Evolutionary conservation across 2,888 invertebrate species (phyloP), one percentile per base, ranked within the genome.

Genomic region (Auanema sp.): DNA sequence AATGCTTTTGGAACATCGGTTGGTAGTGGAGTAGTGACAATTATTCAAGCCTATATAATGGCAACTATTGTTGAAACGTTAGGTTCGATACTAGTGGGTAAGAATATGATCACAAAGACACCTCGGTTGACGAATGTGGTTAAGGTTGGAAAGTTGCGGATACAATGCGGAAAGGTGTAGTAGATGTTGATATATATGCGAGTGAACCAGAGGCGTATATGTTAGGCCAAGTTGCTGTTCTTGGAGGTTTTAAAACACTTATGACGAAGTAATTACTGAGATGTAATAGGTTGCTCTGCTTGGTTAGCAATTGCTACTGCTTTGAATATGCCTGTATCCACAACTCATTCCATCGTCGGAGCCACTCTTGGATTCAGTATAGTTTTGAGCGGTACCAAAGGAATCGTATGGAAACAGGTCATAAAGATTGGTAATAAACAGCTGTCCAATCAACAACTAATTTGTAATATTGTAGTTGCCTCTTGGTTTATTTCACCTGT

Each of bases 401-500:
- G 93, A 2, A 88, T 95, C 43, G 89, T 90, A 72, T 93, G 92
- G 92, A 86, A 87, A 8, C 91, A 90, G 24, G 87, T 94, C 56
- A 90, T 88, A 57, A 89, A 90, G 80, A 91, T 92, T 77, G 83
- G 87, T 87, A 78, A 79, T 16, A 1, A 8, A 47, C 1, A 16
- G 21, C 2, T 23, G 10, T 1, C 49, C 23, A 23, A 18, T 42
- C 14, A 43, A 43, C n/a, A 2, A 2, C 47, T 8, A 1, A 8
- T 47, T n/a, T 16, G 0, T 14, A 18, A 11, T 1, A 10, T 53
- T 83, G 57, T 84, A 88, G 90, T 94, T 79, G 90, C 89, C 79
- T 97, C 96, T 0, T 97, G 97, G 97, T 94, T 97, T 84, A 89
- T 95, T 53, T 96, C 95, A 25, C 97, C 97, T 1, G 87, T 92